These are phyloP conservation scores for Poeciliopsis turneri DNA, from an alignment of 2,797 vertebrate species.

Conservation along the genomic window DNA sequence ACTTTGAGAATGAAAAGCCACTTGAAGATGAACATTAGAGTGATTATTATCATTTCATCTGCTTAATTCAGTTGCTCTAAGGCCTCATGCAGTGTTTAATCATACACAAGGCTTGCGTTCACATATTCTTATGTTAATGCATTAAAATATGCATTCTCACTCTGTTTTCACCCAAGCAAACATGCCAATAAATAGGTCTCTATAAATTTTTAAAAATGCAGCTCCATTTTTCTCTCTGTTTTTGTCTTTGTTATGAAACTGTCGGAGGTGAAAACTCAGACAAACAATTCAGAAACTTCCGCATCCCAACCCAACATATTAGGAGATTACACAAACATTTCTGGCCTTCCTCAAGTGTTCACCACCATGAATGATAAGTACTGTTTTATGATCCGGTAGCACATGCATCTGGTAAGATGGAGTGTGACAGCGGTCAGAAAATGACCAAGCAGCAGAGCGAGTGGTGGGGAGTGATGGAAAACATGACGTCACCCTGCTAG, in stretches of 20 bases:
- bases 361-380: neutral
- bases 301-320: constrained; percentile 19
- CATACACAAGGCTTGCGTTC: too few species aligned
- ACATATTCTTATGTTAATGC: too few species aligned
- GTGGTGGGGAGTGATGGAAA: neutral
- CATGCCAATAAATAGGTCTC: neutral
- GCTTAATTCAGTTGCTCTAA: constrained; percentile 3
- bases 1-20: neutral
- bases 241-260: constrained; percentile 11
- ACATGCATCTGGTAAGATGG: neutral
- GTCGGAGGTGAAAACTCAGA: constrained; percentile 15
- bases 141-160: neutral
- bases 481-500: neutral
- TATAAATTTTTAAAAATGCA: constrained; percentile 2
- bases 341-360: constrained; percentile 1
- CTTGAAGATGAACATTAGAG: neutral
- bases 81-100: neutral
- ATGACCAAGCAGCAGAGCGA: neutral
- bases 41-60: constrained; percentile 38
- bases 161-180: neutral
- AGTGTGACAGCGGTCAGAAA: neutral
- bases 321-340: constrained; percentile 18
- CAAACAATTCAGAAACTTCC: neutral
- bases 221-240: constrained; percentile 16
- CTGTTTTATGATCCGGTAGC: neutral